Conservation (phyloP, 2,888 invertebrate species). For the Campoletis raptor region DNA sequence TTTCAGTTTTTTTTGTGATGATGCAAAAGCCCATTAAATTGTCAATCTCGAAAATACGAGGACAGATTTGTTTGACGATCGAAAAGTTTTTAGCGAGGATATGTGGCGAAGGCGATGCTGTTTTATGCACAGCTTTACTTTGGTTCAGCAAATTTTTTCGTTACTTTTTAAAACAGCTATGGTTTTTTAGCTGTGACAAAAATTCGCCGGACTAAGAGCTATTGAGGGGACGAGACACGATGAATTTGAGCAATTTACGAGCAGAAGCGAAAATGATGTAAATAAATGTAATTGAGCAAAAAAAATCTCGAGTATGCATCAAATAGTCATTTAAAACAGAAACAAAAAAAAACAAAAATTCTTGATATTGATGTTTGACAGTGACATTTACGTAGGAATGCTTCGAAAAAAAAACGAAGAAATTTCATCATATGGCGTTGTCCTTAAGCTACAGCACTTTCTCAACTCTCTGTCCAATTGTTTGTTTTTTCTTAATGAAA, state of each 20-base stretch:
- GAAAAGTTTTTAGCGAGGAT: constrained; percentile 57
- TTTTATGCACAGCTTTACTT: constrained; percentile 61
- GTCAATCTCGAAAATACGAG: neutral
- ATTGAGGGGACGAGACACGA: constrained; percentile 33
- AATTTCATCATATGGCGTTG: neutral
- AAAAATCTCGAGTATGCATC: neutral
- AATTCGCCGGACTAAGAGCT: constrained; percentile 1
- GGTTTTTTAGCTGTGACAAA: constrained; percentile 3
- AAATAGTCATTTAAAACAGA: neutral
- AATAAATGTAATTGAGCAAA: constrained; percentile 62
- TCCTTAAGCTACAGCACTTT: neutral
- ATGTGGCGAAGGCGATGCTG: constrained; percentile 66
- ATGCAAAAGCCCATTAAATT: constrained; percentile 17
- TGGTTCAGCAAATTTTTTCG: constrained; percentile 46
- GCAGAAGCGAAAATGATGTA: constrained; percentile 16
- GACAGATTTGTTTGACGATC: constrained; percentile 15
- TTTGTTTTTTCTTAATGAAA: constrained; percentile 38
- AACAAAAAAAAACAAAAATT: constrained; percentile 9
- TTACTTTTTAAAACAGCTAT: neutral
- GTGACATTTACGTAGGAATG: constrained; percentile 31
- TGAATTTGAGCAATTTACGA: constrained; percentile 61
- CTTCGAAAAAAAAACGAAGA: constrained; percentile 4
- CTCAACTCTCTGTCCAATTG: neutral
- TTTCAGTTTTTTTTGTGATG: neutral
- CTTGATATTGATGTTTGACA: constrained; percentile 21